Evolutionary conservation across 2,797 vertebrate species (phyloP).

Genomic region (Triplophysa yarkandensis): DNA sequence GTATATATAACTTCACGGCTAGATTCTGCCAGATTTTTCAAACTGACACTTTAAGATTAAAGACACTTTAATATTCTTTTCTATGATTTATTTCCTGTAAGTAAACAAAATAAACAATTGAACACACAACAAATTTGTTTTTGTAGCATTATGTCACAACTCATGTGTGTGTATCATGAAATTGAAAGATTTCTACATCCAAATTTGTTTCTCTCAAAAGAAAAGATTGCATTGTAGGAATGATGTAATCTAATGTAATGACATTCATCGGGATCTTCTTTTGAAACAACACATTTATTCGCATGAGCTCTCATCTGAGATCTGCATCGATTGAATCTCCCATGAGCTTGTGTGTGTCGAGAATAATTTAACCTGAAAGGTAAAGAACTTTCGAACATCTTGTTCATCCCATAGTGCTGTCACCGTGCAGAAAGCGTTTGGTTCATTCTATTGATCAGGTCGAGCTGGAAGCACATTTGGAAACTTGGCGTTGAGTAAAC

Average conservation of each 20-base stretch:
- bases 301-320: background rate
- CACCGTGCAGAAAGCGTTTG: constrained; percentile 6
- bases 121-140: no score
- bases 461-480: constrained; percentile 28
- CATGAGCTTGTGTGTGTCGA: background rate
- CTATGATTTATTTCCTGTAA: no score
- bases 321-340: constrained; percentile 7
- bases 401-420: constrained; percentile 4
- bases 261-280: constrained; percentile 32
- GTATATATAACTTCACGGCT: no score
- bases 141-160: no score
- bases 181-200: no score
- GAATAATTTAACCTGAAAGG: background rate
- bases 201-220: no score
- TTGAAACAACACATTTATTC: background rate
- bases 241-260: constrained; percentile 2
- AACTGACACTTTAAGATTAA: no score
- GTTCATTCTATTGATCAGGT: constrained; percentile 22
- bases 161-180: no score
- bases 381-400: constrained; percentile 25
- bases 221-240: constrained; percentile 22
- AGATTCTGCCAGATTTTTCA: no score
- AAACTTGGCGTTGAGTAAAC: constrained; percentile 37
- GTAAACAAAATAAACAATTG: no score
- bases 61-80: no score